Evolutionary conservation across 2,113 vertebrate genomes (phyloP).

Genomic region (Cottus gobio): DNA sequence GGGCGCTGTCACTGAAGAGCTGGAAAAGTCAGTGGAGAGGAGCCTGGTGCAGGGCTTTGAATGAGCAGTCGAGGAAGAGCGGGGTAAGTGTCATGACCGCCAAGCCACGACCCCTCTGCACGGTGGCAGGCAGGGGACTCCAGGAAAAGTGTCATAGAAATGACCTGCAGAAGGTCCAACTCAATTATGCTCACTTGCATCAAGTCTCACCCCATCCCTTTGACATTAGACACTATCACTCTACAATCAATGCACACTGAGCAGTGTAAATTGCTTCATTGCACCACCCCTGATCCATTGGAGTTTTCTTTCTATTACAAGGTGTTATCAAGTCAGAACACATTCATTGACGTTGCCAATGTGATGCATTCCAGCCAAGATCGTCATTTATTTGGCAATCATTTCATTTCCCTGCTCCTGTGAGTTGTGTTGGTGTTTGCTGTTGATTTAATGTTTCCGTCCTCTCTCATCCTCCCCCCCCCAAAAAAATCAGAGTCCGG

Average conservation of each 20-base stretch:
- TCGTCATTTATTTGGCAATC: neutral
- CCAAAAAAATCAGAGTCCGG: conserved; percentile 85
- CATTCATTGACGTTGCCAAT: neutral
- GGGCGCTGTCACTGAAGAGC: conserved; percentile 89
- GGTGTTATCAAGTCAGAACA: conserved; percentile 13
- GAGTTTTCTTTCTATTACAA: neutral
- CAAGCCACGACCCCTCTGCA: neutral
- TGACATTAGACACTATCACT: neutral
- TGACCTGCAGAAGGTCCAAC: too few species aligned
- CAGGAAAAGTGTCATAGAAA: too few species aligned
- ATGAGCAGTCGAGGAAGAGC: conserved; percentile 78
- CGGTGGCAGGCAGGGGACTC: neutral
- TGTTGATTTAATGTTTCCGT: conserved; percentile 9
- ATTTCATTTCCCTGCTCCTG: neutral
- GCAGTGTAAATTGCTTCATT: neutral
- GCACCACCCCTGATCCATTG: neutral
- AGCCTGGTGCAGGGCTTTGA: conserved; percentile 89
- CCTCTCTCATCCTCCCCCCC: neutral
- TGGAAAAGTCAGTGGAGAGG: conserved; percentile 90
- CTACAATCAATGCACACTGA: neutral
- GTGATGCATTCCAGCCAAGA: neutral
- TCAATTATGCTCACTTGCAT: neutral
- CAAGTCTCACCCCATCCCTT: neutral
- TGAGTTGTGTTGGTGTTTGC: neutral
- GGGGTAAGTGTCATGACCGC: conserved; percentile 82